phyloP scores from a whole-genome alignment of 2,888 invertebrate genomes.

The Ophioninae sp. region DNA sequence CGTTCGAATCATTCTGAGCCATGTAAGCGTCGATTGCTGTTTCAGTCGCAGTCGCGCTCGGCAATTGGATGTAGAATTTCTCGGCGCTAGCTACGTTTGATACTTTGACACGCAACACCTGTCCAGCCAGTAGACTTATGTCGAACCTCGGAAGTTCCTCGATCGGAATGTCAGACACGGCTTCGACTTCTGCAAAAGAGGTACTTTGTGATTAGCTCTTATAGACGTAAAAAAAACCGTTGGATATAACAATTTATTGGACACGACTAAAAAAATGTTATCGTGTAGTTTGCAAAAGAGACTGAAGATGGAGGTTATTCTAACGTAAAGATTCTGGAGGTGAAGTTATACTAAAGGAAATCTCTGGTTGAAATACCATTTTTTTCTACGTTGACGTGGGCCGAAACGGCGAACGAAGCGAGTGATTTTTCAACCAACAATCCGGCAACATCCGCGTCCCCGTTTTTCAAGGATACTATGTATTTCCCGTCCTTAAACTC shows the following conservation, averaged over 20 bases:
- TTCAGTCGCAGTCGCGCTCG: constrained; percentile 75
- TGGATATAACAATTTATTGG: neutral
- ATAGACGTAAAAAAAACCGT: neutral
- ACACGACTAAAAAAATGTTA: neutral
- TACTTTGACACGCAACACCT: constrained; percentile 80
- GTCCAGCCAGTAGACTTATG: constrained; percentile 79
- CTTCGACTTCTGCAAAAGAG: constrained; percentile 27
- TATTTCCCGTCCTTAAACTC: constrained; percentile 81
- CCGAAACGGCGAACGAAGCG: constrained; percentile 74
- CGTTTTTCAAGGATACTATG: constrained; percentile 82
- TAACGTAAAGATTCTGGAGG: neutral
- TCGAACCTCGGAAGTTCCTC: constrained; percentile 75
- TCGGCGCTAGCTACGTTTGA: constrained; percentile 79
- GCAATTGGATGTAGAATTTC: constrained; percentile 81
- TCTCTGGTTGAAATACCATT: constrained; percentile 33
- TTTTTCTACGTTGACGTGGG: constrained; percentile 43
- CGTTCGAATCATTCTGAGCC: constrained; percentile 71
- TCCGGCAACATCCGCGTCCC: constrained; percentile 82
- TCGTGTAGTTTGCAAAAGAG: too few species aligned
- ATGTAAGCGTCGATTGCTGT: constrained; percentile 72
- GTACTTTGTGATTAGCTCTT: neutral
- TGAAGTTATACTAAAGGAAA: neutral
- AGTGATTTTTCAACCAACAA: constrained; percentile 82
- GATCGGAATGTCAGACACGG: constrained; percentile 12
- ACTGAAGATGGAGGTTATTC: too few species aligned